Evolutionary conservation across 2,113 vertebrate species (phyloP).

Genomic region (Thomomys bottae): DNA sequence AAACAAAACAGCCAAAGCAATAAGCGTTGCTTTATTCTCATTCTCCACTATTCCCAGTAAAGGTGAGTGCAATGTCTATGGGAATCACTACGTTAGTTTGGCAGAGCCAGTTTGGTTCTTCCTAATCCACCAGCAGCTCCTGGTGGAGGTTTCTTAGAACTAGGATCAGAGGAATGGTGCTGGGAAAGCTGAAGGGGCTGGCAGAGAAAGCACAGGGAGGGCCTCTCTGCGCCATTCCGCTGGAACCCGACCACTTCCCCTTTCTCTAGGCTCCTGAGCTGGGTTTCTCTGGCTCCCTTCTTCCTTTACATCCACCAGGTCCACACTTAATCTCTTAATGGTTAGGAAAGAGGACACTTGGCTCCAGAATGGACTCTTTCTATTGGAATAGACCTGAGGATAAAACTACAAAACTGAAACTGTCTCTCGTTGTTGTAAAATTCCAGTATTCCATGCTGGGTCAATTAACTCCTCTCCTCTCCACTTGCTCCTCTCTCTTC

Average conservation of each 20-base stretch:
- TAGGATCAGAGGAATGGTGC: fast-evolving
- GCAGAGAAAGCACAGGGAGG: too few relatives aligned
- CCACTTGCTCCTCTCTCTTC: too few relatives aligned
- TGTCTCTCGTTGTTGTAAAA: neutral
- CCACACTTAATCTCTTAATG: neutral
- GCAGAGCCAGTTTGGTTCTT: neutral
- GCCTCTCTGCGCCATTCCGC: too few relatives aligned
- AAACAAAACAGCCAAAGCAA: too few relatives aligned
- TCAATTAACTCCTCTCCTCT: too few relatives aligned
- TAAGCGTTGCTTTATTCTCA: neutral
- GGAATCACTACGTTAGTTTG: neutral
- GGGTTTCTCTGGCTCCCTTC: neutral
- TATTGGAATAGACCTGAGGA: neutral
- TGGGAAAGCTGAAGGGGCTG: neutral
- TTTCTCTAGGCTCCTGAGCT: neutral
- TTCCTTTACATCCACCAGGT: neutral
- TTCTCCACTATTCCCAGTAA: neutral
- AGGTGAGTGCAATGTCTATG: neutral
- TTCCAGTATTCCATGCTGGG: too few relatives aligned
- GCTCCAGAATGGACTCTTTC: neutral
- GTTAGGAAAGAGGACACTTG: neutral
- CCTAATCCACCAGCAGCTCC: neutral
- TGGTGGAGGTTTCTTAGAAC: neutral
- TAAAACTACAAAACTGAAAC: neutral
- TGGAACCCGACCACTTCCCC: neutral